phyloP scores from a whole-genome alignment of 2,113 vertebrate species.

The Synodontis membranacea region DNA sequence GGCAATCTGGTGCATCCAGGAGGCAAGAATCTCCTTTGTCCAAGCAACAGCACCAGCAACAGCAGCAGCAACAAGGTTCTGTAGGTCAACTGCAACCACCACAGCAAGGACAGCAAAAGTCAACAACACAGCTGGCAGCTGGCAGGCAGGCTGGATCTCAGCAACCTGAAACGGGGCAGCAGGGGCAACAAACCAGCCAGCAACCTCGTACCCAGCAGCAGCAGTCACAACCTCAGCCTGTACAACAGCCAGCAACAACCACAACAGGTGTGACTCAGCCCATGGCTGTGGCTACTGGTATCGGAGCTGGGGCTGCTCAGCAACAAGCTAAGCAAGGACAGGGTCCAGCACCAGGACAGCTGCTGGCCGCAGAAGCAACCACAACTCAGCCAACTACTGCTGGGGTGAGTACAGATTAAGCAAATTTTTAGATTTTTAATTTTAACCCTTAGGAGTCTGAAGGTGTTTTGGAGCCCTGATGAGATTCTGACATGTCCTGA shows the following conservation, averaged over 20 bases:
- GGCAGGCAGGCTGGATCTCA: constrained; percentile 62
- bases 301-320: constrained; percentile 37
- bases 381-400: constrained; percentile 67
- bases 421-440: neutral
- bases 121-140: constrained; percentile 50
- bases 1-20: constrained; percentile 68
- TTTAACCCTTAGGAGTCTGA: too few species aligned
- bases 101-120: constrained; percentile 54
- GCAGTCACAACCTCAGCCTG: constrained; percentile 54
- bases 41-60: constrained; percentile 67
- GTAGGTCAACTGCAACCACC: constrained; percentile 49
- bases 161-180: constrained; percentile 51
- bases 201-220: constrained; percentile 52
- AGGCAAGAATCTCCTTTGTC: constrained; percentile 70
- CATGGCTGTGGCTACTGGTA: constrained; percentile 46
- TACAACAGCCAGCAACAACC: constrained; percentile 51
- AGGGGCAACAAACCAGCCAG: constrained; percentile 63
- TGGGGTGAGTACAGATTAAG: constrained; percentile 70
- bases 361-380: constrained; percentile 43
- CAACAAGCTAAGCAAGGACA: constrained; percentile 47
- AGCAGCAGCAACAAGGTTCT: constrained; percentile 51
- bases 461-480: too few species aligned
- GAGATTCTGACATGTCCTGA: too few species aligned
- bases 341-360: constrained; percentile 45
- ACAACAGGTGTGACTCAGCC: constrained; percentile 61